Conservation (phyloP, 2,113 vertebrate genomes). For the Anas platyrhynchos region DNA sequence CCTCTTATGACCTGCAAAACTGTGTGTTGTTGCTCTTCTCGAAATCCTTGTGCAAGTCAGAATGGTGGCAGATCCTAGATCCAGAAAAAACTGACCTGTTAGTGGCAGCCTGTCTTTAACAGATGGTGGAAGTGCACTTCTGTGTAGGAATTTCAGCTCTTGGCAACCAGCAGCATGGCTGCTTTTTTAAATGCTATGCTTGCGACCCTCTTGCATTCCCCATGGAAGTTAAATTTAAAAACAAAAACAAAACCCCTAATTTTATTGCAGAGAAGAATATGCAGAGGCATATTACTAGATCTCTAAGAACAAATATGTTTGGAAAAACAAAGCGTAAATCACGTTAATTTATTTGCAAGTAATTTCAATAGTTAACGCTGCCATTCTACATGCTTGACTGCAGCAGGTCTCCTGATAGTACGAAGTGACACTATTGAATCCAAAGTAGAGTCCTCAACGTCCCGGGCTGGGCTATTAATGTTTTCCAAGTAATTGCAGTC, state of each 20-base stretch:
- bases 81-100: not conserved
- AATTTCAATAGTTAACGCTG: not conserved
- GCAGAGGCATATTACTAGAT: not conserved
- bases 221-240: not conserved
- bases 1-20: not conserved
- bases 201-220: not conserved
- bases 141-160: not conserved
- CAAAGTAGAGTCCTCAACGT: not conserved
- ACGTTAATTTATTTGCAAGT: not conserved
- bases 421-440: not conserved
- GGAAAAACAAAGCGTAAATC: not conserved
- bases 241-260: not conserved
- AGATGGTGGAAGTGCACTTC: not conserved
- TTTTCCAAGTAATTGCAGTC: slow-evolving; percentile 30
- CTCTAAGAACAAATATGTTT: not conserved
- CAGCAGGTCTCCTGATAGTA: not conserved
- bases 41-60: not conserved
- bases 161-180: not conserved
- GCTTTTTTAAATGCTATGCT: not conserved
- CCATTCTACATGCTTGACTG: slow-evolving; percentile 52
- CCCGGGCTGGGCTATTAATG: not conserved
- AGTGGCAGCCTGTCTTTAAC: not conserved
- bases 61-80: not conserved
- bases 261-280: not conserved
- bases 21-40: not conserved